Conservation (phyloP, 30 jellyfish, hydroid and myxozoan species). For the Hydra vulgaris region DNA sequence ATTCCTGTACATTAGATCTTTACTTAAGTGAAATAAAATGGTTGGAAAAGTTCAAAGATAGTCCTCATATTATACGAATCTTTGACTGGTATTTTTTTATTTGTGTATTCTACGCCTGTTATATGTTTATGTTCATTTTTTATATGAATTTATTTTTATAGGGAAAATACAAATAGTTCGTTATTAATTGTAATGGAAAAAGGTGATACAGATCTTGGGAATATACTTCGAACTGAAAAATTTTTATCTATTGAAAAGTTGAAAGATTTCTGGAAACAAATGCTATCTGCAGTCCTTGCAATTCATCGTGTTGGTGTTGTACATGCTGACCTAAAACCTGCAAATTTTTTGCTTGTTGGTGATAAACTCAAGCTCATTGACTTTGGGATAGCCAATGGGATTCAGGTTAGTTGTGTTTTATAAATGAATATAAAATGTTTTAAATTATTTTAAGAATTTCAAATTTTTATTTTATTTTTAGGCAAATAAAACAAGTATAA, state of each 20-base stretch:
- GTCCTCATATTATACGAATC: slow-evolving; percentile 45
- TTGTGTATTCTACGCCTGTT: background rate
- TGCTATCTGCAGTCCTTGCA: slow-evolving; percentile 69
- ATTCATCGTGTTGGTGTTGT: slow-evolving; percentile 70
- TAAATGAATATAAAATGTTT: background rate
- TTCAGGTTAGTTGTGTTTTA: slow-evolving; percentile 47
- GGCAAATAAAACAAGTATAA: slow-evolving; percentile 80
- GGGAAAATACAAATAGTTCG: slow-evolving; percentile 54
- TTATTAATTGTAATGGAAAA: slow-evolving; percentile 79
- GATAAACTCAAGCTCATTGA: slow-evolving; percentile 71
- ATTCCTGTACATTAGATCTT: slow-evolving; percentile 33
- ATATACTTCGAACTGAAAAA: slow-evolving; percentile 27
- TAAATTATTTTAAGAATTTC: background rate
- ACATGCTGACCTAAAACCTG: slow-evolving; percentile 92
- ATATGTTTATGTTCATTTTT: background rate
- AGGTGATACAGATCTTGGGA: slow-evolving; percentile 79
- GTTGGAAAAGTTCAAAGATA: slow-evolving; percentile 38
- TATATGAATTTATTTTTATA: slow-evolving; percentile 1
- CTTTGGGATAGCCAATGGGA: slow-evolving; percentile 82
- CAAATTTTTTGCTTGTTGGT: slow-evolving; percentile 80
- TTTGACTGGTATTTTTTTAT: slow-evolving; percentile 39
- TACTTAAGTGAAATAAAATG: slow-evolving; percentile 56
- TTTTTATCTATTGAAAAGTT: slow-evolving; percentile 26
- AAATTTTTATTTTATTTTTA: background rate
- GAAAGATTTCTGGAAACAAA: slow-evolving; percentile 58